These are phyloP conservation scores for Nymphalis polychloros DNA, from an alignment of 2,888 invertebrate species.

Conservation along the genomic window DNA sequence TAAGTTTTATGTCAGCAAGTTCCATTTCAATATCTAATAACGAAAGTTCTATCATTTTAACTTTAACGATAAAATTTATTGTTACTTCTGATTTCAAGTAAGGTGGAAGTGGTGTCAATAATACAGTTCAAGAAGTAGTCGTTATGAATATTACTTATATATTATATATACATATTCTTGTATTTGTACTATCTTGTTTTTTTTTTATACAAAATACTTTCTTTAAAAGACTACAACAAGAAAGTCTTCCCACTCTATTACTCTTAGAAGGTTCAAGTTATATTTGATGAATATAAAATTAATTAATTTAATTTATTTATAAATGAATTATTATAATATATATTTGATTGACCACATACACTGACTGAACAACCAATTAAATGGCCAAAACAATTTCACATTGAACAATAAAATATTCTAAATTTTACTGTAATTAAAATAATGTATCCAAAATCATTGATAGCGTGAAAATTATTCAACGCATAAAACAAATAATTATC, in stretches of 20 bases:
- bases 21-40: constrained; percentile 29
- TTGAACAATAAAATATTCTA: not conserved
- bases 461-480: constrained; percentile 3
- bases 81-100: constrained; percentile 21
- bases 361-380: not conserved
- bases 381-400: not conserved
- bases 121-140: not conserved
- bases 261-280: too few species aligned
- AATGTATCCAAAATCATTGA: not conserved
- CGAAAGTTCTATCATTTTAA: constrained; percentile 28
- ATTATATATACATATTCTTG: too few species aligned
- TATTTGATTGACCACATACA: too few species aligned
- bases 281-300: too few species aligned
- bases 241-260: too few species aligned
- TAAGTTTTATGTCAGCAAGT: constrained; percentile 29
- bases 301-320: too few species aligned
- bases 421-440: constrained; percentile 1
- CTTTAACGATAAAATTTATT: constrained; percentile 25
- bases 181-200: too few species aligned
- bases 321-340: too few species aligned
- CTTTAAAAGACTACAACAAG: too few species aligned
- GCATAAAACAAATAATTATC: constrained; percentile 13
- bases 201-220: too few species aligned
- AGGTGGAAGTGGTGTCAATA: constrained; percentile 11
- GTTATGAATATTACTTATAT: not conserved